phyloP scores from a whole-genome alignment of 2,113 vertebrate genomes.

The Corythaeola cristata region DNA sequence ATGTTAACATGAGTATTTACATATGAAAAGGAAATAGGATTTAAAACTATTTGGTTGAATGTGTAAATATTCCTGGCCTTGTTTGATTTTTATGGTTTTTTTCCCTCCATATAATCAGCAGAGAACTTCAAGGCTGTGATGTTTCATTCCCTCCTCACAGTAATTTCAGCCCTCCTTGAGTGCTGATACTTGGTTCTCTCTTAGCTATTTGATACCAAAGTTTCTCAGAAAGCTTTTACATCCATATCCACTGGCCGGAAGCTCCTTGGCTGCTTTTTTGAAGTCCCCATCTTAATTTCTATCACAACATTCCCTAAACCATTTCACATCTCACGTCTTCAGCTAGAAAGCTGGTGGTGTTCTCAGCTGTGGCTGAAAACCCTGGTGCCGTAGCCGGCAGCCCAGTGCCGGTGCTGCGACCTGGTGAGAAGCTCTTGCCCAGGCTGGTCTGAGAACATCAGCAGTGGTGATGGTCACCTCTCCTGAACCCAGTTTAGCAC shows the following conservation, averaged over 20 bases:
- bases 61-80: not conserved
- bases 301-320: not conserved
- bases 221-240: not conserved
- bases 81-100: not conserved
- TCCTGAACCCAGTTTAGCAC: not conserved
- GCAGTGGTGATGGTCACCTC: not conserved
- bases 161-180: not conserved
- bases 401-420: not conserved
- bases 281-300: not conserved
- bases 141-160: not conserved
- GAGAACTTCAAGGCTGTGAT: not conserved
- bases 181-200: not conserved
- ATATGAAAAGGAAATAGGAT: not conserved
- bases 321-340: not conserved
- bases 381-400: not conserved
- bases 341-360: not conserved
- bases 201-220: not conserved
- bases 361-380: not conserved
- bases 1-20: not conserved
- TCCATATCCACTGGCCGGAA: not conserved
- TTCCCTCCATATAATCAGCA: not conserved
- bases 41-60: not conserved
- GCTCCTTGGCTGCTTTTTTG: not conserved
- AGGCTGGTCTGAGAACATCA: not conserved
- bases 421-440: not conserved